Base-by-base conservation (phyloP, 2,888 invertebrate species). In the Electrophaes corylata region DNA sequence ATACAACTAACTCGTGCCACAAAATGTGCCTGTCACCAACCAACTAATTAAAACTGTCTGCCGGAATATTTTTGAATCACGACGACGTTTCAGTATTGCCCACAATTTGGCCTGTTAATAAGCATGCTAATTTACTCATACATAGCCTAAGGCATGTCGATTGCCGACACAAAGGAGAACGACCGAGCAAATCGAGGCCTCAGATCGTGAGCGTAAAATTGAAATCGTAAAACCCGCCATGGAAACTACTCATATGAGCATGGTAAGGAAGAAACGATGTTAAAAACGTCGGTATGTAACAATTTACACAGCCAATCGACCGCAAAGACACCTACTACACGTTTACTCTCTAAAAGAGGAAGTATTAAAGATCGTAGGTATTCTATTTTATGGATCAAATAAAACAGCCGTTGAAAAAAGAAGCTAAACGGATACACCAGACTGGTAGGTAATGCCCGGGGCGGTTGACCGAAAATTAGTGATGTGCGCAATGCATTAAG, bases 401-500 rank as follows among this genome's bases (percentile, higher is more conserved):
- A 39, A 53, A 64, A 56, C 39, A 12, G 12, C 26, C 8, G 46
- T 19, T 54, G 33, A 40, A 55, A 57, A 60, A 58, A 53, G 29
- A 45, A 56, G 54, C 43, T 58, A 55, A 57, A 51, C 53, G 46
- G 44, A 51, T 55, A 55, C 40, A 55, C 44, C 46, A 39, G 46
- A 62, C 62, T 57, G 65, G 67, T 60, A 62, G 54, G 52, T 48
- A 44, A 54, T 4, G 52, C 50, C 63, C 60, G 61, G 60, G 63
- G 63, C 67, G 58, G 60, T 65, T 62, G 60, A 63, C 64, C 63
- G 66, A 66, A 63, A 64, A 68, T 62, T 68, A 66, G 66, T 63
- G 66, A 65, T 65, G 64, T 62, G 66, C 64, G 53, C 62, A 69
- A 65, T 67, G 55, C 64, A 61, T 66, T 66, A 64, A 46, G 43